Evolutionary conservation across 2,888 invertebrate species (phyloP).

Genomic region (Cataglyphis rosenhaueri): DNA sequence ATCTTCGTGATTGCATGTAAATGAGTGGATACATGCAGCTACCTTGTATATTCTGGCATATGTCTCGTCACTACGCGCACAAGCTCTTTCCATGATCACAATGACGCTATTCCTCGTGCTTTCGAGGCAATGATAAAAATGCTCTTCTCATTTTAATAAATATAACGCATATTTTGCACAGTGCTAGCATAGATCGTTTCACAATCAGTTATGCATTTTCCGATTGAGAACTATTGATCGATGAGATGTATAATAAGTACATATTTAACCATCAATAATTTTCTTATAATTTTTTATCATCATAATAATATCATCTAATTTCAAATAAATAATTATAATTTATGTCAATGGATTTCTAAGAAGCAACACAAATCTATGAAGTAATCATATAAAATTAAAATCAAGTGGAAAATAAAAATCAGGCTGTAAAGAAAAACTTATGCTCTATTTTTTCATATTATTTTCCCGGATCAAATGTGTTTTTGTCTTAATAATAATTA

Average conservation of each 20-base stretch:
- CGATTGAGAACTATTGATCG: background rate
- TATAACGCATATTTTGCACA: constrained; percentile 13
- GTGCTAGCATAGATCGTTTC: background rate
- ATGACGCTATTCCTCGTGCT: constrained; percentile 65
- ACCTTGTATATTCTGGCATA: constrained; percentile 61
- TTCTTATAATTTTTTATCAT: background rate
- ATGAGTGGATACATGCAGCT: constrained; percentile 71
- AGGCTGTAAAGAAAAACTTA: background rate
- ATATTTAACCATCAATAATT: background rate
- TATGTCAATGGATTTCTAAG: background rate
- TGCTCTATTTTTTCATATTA: background rate
- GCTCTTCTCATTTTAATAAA: constrained; percentile 51
- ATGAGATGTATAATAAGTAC: background rate
- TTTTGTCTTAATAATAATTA: background rate
- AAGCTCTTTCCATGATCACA: constrained; percentile 71
- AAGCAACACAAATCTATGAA: background rate
- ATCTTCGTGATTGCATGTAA: constrained; percentile 72
- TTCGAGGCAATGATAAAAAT: constrained; percentile 54
- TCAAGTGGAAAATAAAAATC: background rate
- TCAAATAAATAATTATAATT: background rate
- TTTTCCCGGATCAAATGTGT: background rate
- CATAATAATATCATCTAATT: background rate
- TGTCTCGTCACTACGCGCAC: constrained; percentile 54
- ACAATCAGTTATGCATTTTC: background rate
- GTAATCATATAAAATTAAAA: background rate